Base-by-base conservation (phyloP, 2,797 vertebrate species). In the Strix occidentalis region DNA sequence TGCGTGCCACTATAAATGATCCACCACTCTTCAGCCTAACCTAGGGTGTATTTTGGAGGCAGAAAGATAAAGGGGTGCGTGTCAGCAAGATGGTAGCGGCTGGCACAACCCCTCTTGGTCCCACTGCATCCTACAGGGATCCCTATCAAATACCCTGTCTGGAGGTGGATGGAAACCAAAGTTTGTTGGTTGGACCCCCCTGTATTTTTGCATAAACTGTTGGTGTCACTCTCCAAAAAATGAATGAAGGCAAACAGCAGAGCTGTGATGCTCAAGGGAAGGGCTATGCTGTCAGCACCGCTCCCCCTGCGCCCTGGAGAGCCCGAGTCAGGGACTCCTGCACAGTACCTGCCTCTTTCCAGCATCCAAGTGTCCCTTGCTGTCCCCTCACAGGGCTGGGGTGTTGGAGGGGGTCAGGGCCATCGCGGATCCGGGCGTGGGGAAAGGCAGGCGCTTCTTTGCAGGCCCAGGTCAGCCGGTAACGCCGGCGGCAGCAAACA, bases 341-440 rank as follows among this genome's bases (percentile, higher is more conserved):
- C n/a, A 2, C 0, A 4, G 57, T 7, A 28, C 46, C 46, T 61
- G 23, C 25, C 28, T 65, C 43, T 41, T 29, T 16, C 17, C 51
- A 61, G 31, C 25, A 11, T 0, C 50, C 1, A 0, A 4, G 14
- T 17, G 60, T 9, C 56, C 37, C 72, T 70, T 4, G 31, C 33
- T 23, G 56, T 21, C 33, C 61, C n/a, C 21, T 64, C 2, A 0
- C 20, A 25, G 66, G 50, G 43, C 39, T 11, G 9, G 28, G 35
- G 35, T 19, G 3, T 2, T 1, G 6, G 35, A 69, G 43, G 15
- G 29, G 50, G 31, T 53, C 80, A 41, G 76, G 29, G 28, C 7
- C 16, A 16, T 4, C 0, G 0, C 0, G 2, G 63, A 10, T 19
- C 23, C 0, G 2, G 8, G 23, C 1, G 1, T 12, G 37, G 56